Conservation (phyloP, 2,888 invertebrate species). For the Tetanocera ferruginea region DNA sequence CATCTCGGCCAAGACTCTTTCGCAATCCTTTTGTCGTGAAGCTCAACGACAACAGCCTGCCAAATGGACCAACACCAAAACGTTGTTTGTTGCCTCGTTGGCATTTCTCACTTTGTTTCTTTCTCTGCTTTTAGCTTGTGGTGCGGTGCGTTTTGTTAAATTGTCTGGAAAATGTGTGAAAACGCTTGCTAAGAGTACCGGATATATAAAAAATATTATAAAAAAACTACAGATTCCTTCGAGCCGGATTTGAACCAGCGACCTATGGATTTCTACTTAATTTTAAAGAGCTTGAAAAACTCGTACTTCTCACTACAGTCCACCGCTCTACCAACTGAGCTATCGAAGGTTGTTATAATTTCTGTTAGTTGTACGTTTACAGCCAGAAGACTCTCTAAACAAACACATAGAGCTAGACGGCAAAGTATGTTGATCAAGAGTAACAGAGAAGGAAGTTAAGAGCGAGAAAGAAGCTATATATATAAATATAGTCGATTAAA, state of each 20-base stretch:
- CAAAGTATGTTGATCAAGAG: too few relatives aligned
- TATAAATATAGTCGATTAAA: not conserved
- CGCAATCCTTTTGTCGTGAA: conserved; percentile 15
- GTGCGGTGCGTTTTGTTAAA: conserved; percentile 1
- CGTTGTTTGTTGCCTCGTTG: conserved; percentile 5
- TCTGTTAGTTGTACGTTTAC: not conserved
- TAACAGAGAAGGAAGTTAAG: too few relatives aligned
- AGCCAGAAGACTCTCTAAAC: not conserved
- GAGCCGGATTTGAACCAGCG: conserved; percentile 67
- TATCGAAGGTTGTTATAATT: conserved; percentile 58
- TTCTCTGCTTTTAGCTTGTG: not conserved
- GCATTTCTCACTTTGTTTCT: not conserved
- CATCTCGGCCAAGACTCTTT: not conserved
- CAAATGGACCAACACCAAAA: conserved; percentile 23
- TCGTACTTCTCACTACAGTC: not conserved
- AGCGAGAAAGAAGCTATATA: too few relatives aligned
- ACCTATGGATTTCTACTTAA: conserved; percentile 59
- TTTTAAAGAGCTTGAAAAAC: not conserved
- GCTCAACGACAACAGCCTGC: not conserved
- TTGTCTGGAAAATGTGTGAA: conserved; percentile 23
- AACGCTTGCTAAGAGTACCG: not conserved
- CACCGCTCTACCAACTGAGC: conserved; percentile 67
- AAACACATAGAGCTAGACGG: too few relatives aligned
- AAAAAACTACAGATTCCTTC: conserved; percentile 52
- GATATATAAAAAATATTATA: not conserved